phyloP scores from a whole-genome alignment of 2,797 vertebrate species.

The Pantherophis vulpinus region DNA sequence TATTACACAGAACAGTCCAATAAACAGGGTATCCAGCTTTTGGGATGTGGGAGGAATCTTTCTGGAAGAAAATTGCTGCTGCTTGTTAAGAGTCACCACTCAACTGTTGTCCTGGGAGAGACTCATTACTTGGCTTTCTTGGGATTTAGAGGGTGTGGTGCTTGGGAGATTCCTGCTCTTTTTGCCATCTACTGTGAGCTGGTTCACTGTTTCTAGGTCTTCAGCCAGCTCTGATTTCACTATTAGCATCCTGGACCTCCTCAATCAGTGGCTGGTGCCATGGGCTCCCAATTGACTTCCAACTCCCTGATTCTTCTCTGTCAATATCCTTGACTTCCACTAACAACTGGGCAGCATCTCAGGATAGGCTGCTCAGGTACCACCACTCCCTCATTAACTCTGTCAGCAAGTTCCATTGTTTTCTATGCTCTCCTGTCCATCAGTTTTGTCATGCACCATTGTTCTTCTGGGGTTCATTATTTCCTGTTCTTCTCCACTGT shows the following conservation, averaged over 20 bases:
- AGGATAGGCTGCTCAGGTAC: neutral
- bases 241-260: neutral
- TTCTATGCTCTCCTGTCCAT: neutral
- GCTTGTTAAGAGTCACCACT: neutral
- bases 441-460: neutral
- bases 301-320: neutral
- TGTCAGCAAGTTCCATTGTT: neutral
- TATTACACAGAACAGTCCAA: neutral
- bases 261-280: neutral
- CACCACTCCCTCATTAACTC: neutral
- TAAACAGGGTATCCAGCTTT: neutral
- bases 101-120: neutral
- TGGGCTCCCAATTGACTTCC: neutral
- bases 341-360: neutral
- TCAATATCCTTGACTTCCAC: neutral
- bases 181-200: neutral
- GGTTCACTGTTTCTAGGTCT: neutral
- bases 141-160: neutral
- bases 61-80: neutral
- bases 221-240: neutral
- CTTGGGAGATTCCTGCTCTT: neutral
- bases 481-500: neutral
- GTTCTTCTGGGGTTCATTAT: neutral
- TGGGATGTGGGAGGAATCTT: neutral
- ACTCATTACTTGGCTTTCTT: neutral